Evolutionary conservation across 2,113 vertebrate genomes (phyloP).

Genomic region (Plestiodon gilberti): DNA sequence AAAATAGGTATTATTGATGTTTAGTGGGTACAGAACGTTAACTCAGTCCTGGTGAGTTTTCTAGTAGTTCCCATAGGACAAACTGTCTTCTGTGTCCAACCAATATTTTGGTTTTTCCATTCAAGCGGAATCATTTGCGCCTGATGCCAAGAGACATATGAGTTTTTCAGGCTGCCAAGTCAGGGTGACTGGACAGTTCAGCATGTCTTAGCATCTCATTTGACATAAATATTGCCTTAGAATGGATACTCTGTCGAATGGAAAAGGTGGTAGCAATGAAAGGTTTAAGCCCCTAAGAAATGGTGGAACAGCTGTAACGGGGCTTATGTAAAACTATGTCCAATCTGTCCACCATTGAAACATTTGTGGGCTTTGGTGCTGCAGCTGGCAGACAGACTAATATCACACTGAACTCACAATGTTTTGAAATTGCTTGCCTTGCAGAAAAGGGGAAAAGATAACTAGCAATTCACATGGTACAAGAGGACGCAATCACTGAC

Average conservation of each 20-base stretch:
- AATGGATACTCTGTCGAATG: slow-evolving; percentile 53
- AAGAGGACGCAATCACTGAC: neutral
- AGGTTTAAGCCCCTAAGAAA: slow-evolving; percentile 64
- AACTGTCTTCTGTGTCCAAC: too few relatives aligned
- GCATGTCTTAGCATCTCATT: slow-evolving; percentile 54
- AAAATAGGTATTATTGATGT: neutral
- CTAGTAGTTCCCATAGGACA: too few relatives aligned
- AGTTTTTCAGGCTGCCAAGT: slow-evolving; percentile 54
- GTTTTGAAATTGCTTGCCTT: slow-evolving; percentile 49
- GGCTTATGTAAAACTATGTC: slow-evolving; percentile 61
- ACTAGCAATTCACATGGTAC: neutral
- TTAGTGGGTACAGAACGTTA: too few relatives aligned
- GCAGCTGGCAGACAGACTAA: slow-evolving; percentile 59
- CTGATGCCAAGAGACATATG: slow-evolving; percentile 46
- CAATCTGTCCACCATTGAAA: slow-evolving; percentile 64
- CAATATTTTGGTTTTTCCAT: too few relatives aligned
- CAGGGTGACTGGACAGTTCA: slow-evolving; percentile 56
- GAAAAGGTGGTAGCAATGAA: slow-evolving; percentile 67
- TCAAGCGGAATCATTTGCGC: neutral
- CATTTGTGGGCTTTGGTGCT: slow-evolving; percentile 59
- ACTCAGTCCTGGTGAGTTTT: too few relatives aligned
- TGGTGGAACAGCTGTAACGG: slow-evolving; percentile 64
- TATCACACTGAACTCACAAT: slow-evolving; percentile 52
- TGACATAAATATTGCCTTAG: slow-evolving; percentile 55
- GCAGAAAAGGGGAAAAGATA: neutral